Percentiles rank a stretch among this genome's conserved stretches.
These are phyloP conservation scores for Polyergus mexicanus DNA, from an alignment of 1,140 invertebrate genomes.

Conservation along the genomic window DNA sequence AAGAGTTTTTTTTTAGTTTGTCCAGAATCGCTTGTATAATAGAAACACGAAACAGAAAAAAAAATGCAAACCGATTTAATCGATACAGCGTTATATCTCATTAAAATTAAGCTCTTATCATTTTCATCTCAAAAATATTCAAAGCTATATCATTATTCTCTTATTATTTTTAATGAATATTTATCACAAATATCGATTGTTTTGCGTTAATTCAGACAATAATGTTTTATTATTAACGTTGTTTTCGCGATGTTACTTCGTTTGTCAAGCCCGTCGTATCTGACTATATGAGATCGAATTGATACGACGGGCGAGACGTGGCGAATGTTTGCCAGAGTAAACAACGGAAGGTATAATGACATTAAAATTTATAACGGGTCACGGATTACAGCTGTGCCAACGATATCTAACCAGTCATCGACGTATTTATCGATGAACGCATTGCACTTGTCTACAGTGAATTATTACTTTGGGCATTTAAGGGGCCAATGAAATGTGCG, in stretches of 20 bases:
- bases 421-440: conserved; percentile 12
- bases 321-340: background rate
- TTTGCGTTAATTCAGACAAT: background rate
- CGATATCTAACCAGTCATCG: background rate
- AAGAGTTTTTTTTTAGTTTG: background rate
- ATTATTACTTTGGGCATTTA: background rate
- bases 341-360: background rate
- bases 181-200: background rate
- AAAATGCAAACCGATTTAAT: background rate
- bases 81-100: too few species aligned
- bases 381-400: background rate
- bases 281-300: background rate
- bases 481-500: background rate
- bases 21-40: background rate
- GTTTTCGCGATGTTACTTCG: background rate
- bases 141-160: background rate
- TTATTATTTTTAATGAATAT: background rate
- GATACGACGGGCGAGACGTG: background rate
- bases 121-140: background rate
- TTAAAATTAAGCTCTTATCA: background rate
- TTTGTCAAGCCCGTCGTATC: background rate
- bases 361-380: conserved; percentile 3
- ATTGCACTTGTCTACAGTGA: background rate
- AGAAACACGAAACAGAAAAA: background rate
- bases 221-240: background rate